Evolutionary conservation across 2,888 invertebrate species (phyloP).

Genomic region (Leptopterna dolabrata): DNA sequence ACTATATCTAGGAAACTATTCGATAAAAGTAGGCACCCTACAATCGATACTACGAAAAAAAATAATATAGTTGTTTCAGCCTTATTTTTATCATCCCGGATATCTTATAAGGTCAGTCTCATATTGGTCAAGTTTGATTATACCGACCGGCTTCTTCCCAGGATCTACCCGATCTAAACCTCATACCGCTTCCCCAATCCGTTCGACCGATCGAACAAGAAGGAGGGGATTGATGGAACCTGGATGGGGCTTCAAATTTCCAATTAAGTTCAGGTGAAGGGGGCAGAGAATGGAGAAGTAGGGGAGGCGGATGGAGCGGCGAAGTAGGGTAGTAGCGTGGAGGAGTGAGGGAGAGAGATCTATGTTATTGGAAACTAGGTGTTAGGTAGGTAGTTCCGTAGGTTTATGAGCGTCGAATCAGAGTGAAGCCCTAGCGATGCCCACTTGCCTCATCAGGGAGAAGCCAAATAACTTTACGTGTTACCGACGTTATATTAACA

Average conservation of each 20-base stretch:
- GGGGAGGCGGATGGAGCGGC: neutral
- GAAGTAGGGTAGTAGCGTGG: neutral
- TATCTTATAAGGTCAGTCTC: too few species aligned
- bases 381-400: slow-evolving; percentile 4
- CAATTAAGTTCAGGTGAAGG: neutral
- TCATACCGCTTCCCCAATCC: neutral
- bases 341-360: neutral
- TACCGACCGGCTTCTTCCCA: too few species aligned
- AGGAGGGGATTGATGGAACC: slow-evolving; percentile 6
- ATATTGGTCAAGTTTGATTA: too few species aligned
- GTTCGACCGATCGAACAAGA: neutral
- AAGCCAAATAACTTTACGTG: neutral
- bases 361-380: neutral
- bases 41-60: too few species aligned
- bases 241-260: neutral
- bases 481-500: neutral
- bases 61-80: too few species aligned
- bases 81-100: too few species aligned
- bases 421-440: neutral
- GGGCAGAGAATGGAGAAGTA: neutral
- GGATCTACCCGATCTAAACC: neutral
- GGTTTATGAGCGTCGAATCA: neutral
- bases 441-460: neutral
- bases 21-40: too few species aligned
- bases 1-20: too few species aligned